Base-by-base conservation (phyloP, 2,888 invertebrate species). In the Rhopalosiphum nymphaeae region DNA sequence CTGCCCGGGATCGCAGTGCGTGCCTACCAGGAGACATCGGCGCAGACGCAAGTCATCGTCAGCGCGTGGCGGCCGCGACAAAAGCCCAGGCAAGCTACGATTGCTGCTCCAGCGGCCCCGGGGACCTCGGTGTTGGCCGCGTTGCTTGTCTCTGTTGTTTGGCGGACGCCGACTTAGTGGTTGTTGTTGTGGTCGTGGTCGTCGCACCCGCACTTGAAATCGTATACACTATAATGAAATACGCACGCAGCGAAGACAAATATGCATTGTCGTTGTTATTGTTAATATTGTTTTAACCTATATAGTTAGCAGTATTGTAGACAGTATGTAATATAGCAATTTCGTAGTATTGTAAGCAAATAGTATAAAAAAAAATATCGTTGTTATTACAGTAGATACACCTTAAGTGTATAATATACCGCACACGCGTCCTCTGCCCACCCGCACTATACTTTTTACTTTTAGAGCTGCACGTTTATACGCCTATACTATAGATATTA, bases 1-100 rank as follows among this genome's bases (percentile, higher is more conserved):
- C 56, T 98, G 98, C 95, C 98, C 98, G 96, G 98, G 98, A 96
- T 97, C 98, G 0, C 97, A 98, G 95, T 98, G 98, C 95, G 98
- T 98, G 91, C 98, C 98, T 9, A 97, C 97, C 93, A 96, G 91
- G 61, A 94, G 86, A 91, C 91, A 91, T 53, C 84, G 89, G 36
- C 90, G 94, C 25, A 91, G 94, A n/a, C 94, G 91, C 94, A 94
- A 94, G n/a, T 94, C 94, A 42, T 26, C 90, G 46, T 49, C 84
- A 21, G 86, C 46, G 9, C 46, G 61, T 16, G 57, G 87, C 44
- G 46, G 25, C 13, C 90, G 94, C 91, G 94, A 94, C 86, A 94
- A 94, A 86, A 94, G 94, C 42, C 94, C 94, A 94, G 94, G 94
- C 94, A 94, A 94, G 94, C 36, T 26, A 91, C 53, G 16, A 53